Base-by-base conservation (phyloP, 53 echinoderm and acorn worm species). In the Astropecten irregularis region DNA sequence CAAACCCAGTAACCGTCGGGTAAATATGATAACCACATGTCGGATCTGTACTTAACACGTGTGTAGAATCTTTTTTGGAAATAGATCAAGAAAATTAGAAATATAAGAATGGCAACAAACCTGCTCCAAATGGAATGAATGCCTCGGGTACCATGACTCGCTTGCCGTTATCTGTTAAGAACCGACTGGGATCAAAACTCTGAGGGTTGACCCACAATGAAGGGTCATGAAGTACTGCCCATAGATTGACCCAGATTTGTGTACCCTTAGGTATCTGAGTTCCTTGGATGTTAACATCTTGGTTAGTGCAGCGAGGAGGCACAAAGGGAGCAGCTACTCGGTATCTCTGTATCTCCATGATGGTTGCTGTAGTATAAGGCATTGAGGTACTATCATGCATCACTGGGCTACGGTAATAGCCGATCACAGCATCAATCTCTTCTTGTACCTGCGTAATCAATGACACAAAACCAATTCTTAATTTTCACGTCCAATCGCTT, bases 311-410 rank as follows among this genome's bases (percentile, higher is more conserved):
- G 33, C 71, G 71, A 49, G 71, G 71, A 30, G 71, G 71, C 22
- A 50, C 71, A 19, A 71, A 71, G 2, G 71, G 71, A 2, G 71
- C 48, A 27, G 71, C 49, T 19, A 71, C 71, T 15, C 71, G 26
- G 71, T 71, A 71, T 18, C 71, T 25, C 31, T 71, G 71, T 16
- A 51, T 32, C 56, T 83, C 83, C 56, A 69, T 55, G 16, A 83
- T 56, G 16, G 83, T 83, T 9, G 83, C 83, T 9, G 54, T 25
- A n/a, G 69, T 83, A 57, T 57, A 83, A 1, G 83, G 83, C 69
- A 83, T 49, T 4, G 55, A 68, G 28, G 26, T 22, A n/a, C 42
- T 25, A 31, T 83, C 83, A n/a, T 52, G 32, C 58, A 55, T 38
- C 2, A 69, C 25, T 5, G 83, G 83, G 18, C 52, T 11, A 19